Evolutionary conservation across 2,797 vertebrate genomes (phyloP).

Genomic region (Tadarida brasiliensis): DNA sequence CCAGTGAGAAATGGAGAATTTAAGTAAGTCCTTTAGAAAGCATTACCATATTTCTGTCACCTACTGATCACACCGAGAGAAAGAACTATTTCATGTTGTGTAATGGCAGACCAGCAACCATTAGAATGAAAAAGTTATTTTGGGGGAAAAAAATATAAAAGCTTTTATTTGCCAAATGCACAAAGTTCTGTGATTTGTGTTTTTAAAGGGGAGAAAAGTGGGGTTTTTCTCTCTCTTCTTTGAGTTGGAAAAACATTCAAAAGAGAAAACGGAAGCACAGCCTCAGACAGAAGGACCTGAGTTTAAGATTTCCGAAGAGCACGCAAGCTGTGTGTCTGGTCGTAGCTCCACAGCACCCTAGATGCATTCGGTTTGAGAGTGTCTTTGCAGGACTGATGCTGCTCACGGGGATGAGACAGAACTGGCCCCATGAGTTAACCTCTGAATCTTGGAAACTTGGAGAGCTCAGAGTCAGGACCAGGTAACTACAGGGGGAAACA

Average conservation of each 20-base stretch:
- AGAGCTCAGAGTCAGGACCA: background rate
- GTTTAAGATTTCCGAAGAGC: constrained; percentile 8
- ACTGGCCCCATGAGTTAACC: background rate
- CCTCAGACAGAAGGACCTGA: background rate
- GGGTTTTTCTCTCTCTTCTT: background rate
- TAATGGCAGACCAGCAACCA: constrained; percentile 66
- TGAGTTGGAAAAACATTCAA: constrained; percentile 55
- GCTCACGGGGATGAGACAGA: background rate
- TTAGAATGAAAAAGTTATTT: constrained; percentile 75
- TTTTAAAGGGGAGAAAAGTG: constrained; percentile 47
- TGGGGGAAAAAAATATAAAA: constrained; percentile 51
- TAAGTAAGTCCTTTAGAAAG: constrained; percentile 82
- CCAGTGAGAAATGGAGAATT: constrained; percentile 79
- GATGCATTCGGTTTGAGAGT: background rate
- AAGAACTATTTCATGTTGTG: constrained; percentile 74
- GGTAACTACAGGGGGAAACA: background rate
- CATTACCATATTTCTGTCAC: constrained; percentile 80
- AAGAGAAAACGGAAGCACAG: background rate
- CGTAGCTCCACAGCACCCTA: background rate
- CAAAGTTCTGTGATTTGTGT: constrained; percentile 32
- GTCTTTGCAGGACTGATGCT: background rate
- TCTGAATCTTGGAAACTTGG: background rate
- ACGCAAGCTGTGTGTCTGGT: background rate
- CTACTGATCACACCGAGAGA: constrained; percentile 73
- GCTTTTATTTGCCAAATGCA: constrained; percentile 76